These are phyloP conservation scores for Physella acuta DNA, from an alignment of 1,140 invertebrate species.

Conservation along the genomic window DNA sequence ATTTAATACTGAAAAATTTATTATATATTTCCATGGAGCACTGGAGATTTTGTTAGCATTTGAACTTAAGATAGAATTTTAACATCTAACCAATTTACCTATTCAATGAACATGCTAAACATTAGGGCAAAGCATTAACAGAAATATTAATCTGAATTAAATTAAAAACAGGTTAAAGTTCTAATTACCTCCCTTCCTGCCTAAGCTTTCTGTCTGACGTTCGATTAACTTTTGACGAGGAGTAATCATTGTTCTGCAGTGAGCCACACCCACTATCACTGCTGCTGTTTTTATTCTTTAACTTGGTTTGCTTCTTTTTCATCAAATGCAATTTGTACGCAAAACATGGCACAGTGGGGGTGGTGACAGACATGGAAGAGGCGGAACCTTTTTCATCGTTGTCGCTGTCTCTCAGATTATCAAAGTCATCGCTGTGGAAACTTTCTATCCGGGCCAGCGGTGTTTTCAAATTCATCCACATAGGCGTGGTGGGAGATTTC, in stretches of 20 bases:
- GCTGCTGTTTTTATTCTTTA: conserved; percentile 37
- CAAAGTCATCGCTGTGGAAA: conserved; percentile 57
- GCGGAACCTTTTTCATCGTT: conserved; percentile 35
- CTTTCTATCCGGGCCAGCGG: conserved; percentile 55
- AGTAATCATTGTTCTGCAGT: neutral
- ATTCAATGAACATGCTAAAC: no score
- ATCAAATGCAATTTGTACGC: conserved; percentile 46
- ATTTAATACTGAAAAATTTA: no score
- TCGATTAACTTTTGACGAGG: conserved; percentile 13
- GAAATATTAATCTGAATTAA: no score
- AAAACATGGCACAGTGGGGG: conserved; percentile 52
- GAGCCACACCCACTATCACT: conserved; percentile 24
- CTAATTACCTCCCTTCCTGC: no score
- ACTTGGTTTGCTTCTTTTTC: conserved; percentile 45
- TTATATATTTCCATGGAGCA: no score
- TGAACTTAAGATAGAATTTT: no score
- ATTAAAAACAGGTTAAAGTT: no score
- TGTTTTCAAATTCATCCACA: conserved; percentile 45
- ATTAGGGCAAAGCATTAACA: no score
- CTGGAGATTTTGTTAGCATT: no score
- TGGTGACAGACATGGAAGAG: conserved; percentile 44
- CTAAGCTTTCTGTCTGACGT: conserved; percentile 15
- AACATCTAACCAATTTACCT: no score
- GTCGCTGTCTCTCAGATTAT: conserved; percentile 40
- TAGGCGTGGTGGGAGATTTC: conserved; percentile 48